Evolutionary conservation across 2,797 vertebrate genomes (phyloP).

Genomic region (Sebastes steindachneri): DNA sequence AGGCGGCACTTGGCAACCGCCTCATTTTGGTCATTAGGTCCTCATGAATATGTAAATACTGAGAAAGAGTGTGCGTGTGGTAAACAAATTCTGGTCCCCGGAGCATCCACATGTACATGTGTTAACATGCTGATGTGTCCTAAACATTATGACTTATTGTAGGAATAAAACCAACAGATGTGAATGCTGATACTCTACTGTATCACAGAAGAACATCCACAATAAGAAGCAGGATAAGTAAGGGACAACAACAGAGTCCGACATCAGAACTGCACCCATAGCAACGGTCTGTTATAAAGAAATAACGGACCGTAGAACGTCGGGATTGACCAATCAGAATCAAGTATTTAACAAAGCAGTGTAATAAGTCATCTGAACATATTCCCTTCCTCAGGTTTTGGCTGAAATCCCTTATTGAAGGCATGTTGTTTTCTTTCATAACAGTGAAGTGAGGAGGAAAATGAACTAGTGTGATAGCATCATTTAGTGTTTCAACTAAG

Average conservation of each 20-base stretch:
- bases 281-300: too few relatives aligned
- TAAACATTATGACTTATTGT: not conserved
- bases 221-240: not conserved
- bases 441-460: not conserved
- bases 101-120: not conserved
- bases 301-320: too few relatives aligned
- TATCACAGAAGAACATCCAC: not conserved
- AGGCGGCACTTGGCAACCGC: constrained; percentile 53
- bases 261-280: too few relatives aligned
- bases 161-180: not conserved
- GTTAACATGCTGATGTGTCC: not conserved
- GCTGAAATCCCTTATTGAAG: not conserved
- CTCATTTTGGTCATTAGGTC: constrained; percentile 66
- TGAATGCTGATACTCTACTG: not conserved
- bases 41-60: constrained; percentile 60
- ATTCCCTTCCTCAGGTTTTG: not conserved
- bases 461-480: not conserved
- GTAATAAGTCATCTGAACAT: not conserved
- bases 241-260: too few relatives aligned
- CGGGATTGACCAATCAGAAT: too few relatives aligned
- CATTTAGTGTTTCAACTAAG: not conserved
- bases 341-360: too few relatives aligned
- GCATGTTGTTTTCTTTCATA: not conserved
- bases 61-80: not conserved
- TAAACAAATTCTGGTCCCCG: constrained; percentile 10